Conservation (phyloP, 2,888 invertebrate species). For the Sepiola atlantica region DNA sequence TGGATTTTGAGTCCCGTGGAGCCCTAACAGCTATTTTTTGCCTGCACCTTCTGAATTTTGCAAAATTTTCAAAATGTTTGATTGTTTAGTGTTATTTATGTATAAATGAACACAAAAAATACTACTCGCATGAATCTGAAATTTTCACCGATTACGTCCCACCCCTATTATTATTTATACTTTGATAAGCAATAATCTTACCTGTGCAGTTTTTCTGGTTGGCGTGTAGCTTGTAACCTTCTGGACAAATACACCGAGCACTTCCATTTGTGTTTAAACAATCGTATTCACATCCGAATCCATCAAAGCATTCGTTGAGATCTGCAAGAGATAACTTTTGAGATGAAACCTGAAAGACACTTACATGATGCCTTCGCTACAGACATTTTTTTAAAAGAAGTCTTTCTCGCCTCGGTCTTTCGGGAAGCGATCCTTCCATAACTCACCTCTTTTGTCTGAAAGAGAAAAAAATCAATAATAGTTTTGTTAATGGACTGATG, state of each 20-base stretch:
- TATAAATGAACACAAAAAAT: no score
- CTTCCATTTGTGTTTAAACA: conserved; percentile 56
- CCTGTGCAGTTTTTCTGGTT: conserved; percentile 55
- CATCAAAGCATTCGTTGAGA: conserved; percentile 52
- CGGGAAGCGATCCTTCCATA: not conserved
- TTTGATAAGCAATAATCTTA: conserved; percentile 33
- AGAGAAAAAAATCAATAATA: not conserved
- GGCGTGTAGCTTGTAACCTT: conserved; percentile 53
- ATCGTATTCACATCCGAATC: conserved; percentile 54
- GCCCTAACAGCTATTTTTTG: no score
- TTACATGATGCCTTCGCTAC: not conserved
- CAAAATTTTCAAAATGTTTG: no score
- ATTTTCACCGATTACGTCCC: no score
- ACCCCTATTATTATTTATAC: no score
- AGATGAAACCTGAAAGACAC: not conserved
- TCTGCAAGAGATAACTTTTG: conserved; percentile 50
- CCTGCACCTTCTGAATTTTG: no score
- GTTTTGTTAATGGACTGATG: not conserved
- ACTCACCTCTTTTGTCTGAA: not conserved
- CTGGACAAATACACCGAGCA: conserved; percentile 55
- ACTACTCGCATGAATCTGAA: no score
- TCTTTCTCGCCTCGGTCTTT: not conserved
- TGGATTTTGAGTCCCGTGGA: no score
- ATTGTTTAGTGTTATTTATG: no score
- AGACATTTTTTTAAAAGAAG: not conserved